Percentiles rank a stretch among this genome's conserved stretches.
phyloP scores from a whole-genome alignment of 1,140 invertebrate genomes.

The Drosophila pachea region DNA sequence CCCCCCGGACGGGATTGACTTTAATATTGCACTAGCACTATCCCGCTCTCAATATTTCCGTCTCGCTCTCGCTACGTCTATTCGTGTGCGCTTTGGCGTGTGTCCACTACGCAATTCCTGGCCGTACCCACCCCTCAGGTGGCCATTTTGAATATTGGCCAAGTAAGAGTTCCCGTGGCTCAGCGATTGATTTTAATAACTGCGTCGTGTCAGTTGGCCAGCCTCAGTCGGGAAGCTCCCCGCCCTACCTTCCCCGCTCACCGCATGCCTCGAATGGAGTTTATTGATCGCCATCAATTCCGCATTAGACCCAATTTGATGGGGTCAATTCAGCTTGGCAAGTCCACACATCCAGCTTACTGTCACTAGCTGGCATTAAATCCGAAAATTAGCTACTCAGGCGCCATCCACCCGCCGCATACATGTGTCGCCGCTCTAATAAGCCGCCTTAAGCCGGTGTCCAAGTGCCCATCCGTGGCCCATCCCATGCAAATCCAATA shows the following conservation, averaged over 20 bases:
- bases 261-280: background rate
- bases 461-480: constrained; percentile 14
- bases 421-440: constrained; percentile 45
- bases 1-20: constrained; percentile 63
- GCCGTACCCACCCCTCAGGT: constrained; percentile 50
- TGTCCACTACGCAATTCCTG: constrained; percentile 39
- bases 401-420: constrained; percentile 13
- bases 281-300: constrained; percentile 2
- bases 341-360: constrained; percentile 29
- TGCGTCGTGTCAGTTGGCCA: constrained; percentile 15
- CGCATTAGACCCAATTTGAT: constrained; percentile 13
- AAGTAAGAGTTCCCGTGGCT: constrained; percentile 29
- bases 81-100: constrained; percentile 21
- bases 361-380: constrained; percentile 13
- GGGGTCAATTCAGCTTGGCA: constrained; percentile 32
- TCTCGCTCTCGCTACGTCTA: background rate
- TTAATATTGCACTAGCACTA: constrained; percentile 56
- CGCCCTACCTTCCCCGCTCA: too few relatives aligned
- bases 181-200: constrained; percentile 48
- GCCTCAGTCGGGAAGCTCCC: too few relatives aligned
- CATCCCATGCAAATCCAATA: constrained; percentile 31
- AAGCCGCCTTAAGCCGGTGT: constrained; percentile 56
- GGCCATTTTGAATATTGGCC: constrained; percentile 63
- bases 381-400: constrained; percentile 13
- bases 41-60: constrained; percentile 7